Percentiles rank a stretch among this genome's conserved stretches.
These are phyloP conservation scores for Larimichthys crocea DNA, from an alignment of 2,113 vertebrate genomes.

Conservation along the genomic window DNA sequence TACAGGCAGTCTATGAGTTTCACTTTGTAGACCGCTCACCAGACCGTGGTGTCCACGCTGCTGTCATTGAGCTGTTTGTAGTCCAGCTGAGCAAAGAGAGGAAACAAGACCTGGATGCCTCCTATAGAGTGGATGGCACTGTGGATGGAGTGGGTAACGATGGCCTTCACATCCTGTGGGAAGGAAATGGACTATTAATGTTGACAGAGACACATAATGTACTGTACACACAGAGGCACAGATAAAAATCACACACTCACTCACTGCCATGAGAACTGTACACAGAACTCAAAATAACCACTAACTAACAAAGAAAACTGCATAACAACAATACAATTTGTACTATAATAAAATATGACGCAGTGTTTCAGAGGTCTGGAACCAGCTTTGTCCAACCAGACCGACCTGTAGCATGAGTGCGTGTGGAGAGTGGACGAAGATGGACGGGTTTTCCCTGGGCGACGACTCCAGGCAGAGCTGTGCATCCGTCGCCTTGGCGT, in stretches of 20 bases:
- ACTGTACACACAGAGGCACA: neutral
- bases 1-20: neutral
- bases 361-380: constrained; percentile 2
- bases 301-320: neutral
- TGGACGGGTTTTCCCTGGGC: constrained; percentile 97
- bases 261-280: neutral
- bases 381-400: constrained; percentile 2
- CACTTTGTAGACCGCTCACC: constrained; percentile 78
- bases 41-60: constrained; percentile 97
- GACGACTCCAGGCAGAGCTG: constrained; percentile 99
- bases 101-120: constrained; percentile 98
- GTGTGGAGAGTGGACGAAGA: constrained; percentile 98
- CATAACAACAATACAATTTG: neutral
- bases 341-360: neutral
- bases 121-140: constrained; percentile 99
- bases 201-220: neutral
- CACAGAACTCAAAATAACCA: neutral
- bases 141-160: constrained; percentile 99
- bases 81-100: constrained; percentile 97
- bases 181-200: constrained; percentile 23
- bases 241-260: constrained; percentile 11
- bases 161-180: constrained; percentile 97
- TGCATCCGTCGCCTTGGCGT: constrained; percentile 97
- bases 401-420: constrained; percentile 98
- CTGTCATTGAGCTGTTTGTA: constrained; percentile 96